Evolutionary conservation across 2,888 invertebrate species (phyloP).

Genomic region (Agrilus cyanescens): DNA sequence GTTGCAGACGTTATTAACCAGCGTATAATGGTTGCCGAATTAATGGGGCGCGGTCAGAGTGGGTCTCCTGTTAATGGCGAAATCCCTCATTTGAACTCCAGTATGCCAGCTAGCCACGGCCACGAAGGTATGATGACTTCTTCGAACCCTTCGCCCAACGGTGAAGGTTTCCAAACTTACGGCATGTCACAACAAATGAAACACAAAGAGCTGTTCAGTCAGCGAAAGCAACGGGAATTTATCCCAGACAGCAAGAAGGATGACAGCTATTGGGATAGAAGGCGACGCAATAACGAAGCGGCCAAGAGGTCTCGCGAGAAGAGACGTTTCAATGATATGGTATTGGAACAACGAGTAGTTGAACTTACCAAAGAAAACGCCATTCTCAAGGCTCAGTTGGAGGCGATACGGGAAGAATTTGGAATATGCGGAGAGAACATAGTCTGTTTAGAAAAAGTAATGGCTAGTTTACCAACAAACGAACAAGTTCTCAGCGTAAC

Average conservation of each 20-base stretch:
- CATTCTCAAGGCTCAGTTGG: constrained; percentile 82
- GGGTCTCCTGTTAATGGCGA: constrained; percentile 58
- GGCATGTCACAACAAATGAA: constrained; percentile 41
- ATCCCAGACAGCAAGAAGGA: constrained; percentile 95
- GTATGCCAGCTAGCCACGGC: constrained; percentile 37
- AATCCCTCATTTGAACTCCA: constrained; percentile 48
- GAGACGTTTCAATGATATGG: constrained; percentile 92
- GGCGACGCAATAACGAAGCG: constrained; percentile 93
- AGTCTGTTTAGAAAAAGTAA: constrained; percentile 78
- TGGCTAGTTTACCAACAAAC: constrained; percentile 72
- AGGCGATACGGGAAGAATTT: constrained; percentile 86
- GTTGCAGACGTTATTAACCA: constrained; percentile 39
- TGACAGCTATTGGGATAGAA: constrained; percentile 93
- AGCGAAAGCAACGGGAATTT: constrained; percentile 90
- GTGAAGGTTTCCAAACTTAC: constrained; percentile 33
- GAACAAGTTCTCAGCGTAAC: constrained; percentile 77
- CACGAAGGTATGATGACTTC: constrained; percentile 32
- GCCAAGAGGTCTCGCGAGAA: constrained; percentile 95
- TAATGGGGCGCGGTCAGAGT: constrained; percentile 65
- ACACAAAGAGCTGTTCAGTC: constrained; percentile 76
- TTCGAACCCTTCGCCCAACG: constrained; percentile 31
- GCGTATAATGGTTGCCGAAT: constrained; percentile 80
- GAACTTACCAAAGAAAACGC: constrained; percentile 94
- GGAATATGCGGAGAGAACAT: constrained; percentile 79
- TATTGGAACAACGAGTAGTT: constrained; percentile 84